Evolutionary conservation across 2,797 vertebrate species (phyloP), one percentile per base, ranked within the genome.

Genomic region (Melanogrammus aeglefinus): DNA sequence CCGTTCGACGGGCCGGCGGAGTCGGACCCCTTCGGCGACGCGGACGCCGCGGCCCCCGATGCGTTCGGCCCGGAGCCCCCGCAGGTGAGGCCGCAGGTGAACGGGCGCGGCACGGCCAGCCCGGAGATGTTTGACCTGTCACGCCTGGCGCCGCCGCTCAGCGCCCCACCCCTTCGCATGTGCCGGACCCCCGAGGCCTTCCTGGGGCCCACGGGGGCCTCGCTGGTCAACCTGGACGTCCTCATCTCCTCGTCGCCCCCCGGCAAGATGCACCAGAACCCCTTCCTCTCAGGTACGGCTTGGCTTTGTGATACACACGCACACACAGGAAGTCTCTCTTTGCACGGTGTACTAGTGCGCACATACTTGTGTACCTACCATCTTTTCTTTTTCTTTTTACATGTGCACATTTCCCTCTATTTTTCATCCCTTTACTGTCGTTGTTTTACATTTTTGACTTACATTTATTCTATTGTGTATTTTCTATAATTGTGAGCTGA

Each of bases 161-260:
- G 93, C 0, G 89, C 92, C 21, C 80, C 91, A 0, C 71, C 90
- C 16, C 81, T 87, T 12, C 95, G 94, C 72, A 83, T 94, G 70
- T 96, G 95, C 86, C 93, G 93, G 78, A 97, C 96, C 39, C 97
- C 97, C 0, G 97, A 98, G 85, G 92, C 96, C 7, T 98, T 99
- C 86, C 93, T 99, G 31, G 97, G 96, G 29, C 94, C 97, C 0
- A 96, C 95, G 0, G 97, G 97, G 72, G 97, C 96, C 78, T 97
- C 96, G 0, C 88, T 99, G 86, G 96, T 98, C 84, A 99, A 98
- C 86, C 91, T 98, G 83, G 97, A 98, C 36, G 92, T 96, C 2
- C 89, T 99, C 78, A 95, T 98, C 9, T 89, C 95, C 5, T 38
- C 88, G 1, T 94, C 95, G 47, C 89, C 89, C 0, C 89, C 92